Evolutionary conservation across 2,888 invertebrate genomes (phyloP).

Genomic region (Meiosimyza platycephala): DNA sequence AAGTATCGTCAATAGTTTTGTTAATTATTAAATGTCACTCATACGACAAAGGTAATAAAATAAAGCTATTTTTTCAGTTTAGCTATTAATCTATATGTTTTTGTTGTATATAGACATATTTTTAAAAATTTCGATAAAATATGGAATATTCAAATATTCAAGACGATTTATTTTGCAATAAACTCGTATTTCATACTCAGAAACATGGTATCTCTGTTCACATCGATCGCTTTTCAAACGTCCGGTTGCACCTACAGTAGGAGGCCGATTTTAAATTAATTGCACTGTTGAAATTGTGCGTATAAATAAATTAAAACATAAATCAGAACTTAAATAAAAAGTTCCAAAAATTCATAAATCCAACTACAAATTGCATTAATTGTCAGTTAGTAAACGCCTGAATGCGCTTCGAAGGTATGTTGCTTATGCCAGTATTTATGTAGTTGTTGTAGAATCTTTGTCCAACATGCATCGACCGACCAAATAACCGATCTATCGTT

Average conservation of each 20-base stretch:
- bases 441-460: too few species aligned
- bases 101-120: too few species aligned
- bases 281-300: neutral
- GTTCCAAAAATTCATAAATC: neutral
- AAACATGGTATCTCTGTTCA: neutral
- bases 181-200: too few species aligned
- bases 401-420: neutral
- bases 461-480: neutral
- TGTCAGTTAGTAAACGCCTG: slow-evolving; percentile 9
- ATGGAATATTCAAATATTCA: too few species aligned
- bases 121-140: too few species aligned
- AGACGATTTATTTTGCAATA: too few species aligned
- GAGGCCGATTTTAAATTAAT: neutral
- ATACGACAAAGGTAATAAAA: too few species aligned
- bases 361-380: slow-evolving; percentile 7
- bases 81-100: too few species aligned
- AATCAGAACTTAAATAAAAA: neutral
- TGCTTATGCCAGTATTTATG: neutral
- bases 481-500: slow-evolving; percentile 57
- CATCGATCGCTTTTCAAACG: neutral
- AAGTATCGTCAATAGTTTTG: too few species aligned
- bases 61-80: too few species aligned
- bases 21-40: too few species aligned
- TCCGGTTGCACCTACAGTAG: neutral
- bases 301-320: neutral